Conservation (phyloP, 2,113 vertebrate genomes). For the Meleagris gallopavo region DNA sequence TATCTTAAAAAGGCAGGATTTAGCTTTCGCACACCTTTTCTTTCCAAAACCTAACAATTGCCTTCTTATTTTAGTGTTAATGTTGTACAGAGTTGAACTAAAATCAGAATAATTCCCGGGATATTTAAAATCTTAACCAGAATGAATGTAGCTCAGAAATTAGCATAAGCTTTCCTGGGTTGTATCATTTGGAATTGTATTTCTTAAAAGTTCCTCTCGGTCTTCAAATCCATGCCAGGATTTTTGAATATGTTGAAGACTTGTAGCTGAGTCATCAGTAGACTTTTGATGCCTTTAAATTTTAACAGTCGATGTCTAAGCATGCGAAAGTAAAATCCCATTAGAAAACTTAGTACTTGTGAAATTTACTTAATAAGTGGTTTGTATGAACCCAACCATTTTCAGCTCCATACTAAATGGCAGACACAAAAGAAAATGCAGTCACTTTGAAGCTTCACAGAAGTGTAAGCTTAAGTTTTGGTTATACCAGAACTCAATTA, state of each 20-base stretch:
- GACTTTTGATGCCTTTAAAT: background rate
- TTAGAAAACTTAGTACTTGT: background rate
- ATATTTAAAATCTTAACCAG: background rate
- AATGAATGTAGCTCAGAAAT: no score
- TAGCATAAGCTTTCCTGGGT: background rate
- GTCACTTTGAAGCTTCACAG: background rate
- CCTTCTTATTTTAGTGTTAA: background rate
- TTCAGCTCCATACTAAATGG: background rate
- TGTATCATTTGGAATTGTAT: background rate
- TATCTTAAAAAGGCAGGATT: background rate
- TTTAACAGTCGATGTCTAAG: background rate
- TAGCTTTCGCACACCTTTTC: background rate
- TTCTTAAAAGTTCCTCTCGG: background rate
- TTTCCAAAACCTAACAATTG: background rate
- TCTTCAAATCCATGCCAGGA: background rate
- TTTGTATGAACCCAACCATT: background rate
- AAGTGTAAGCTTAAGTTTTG: background rate
- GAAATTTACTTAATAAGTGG: background rate
- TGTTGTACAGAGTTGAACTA: background rate
- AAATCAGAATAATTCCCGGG: background rate
- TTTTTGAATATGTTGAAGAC: background rate
- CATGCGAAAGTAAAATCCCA: background rate
- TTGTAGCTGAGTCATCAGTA: background rate
- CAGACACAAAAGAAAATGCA: background rate
- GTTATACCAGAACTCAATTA: background rate